Conservation (phyloP, 1,140 invertebrate genomes). For the Lethrus apterus region DNA sequence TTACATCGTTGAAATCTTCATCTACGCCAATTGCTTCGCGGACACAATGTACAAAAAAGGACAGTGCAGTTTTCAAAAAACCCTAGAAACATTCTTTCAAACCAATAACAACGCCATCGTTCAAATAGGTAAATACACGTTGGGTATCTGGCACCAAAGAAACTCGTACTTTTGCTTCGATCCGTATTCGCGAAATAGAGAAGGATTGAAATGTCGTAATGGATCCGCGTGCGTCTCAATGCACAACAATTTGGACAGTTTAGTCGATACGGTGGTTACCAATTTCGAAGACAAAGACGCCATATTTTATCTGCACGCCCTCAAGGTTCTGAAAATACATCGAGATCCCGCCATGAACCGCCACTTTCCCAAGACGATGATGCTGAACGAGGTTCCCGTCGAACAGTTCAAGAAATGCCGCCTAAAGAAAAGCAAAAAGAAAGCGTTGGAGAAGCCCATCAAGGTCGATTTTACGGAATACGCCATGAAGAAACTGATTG, state of each 20-base stretch:
- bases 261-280: conserved; percentile 40
- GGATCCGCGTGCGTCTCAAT: conserved; percentile 45
- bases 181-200: conserved; percentile 44
- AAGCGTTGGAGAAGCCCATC: conserved; percentile 30
- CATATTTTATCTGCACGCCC: conserved; percentile 46
- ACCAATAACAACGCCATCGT: conserved; percentile 45
- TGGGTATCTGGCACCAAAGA: conserved; percentile 47
- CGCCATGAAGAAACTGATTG: conserved; percentile 25
- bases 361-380: conserved; percentile 28
- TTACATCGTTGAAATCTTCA: conserved; percentile 47
- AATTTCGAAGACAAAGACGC: conserved; percentile 46
- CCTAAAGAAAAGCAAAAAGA: conserved; percentile 30
- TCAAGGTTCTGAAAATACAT: conserved; percentile 46
- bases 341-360: conserved; percentile 43
- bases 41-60: conserved; percentile 45
- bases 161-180: conserved; percentile 50
- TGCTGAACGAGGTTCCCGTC: conserved; percentile 35
- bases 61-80: conserved; percentile 40
- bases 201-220: conserved; percentile 39
- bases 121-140: conserved; percentile 42
- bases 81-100: conserved; percentile 42
- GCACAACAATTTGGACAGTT: conserved; percentile 43
- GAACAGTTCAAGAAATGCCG: conserved; percentile 30
- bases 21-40: conserved; percentile 44
- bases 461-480: conserved; percentile 33